Evolutionary conservation across 2,888 invertebrate species (phyloP).

Genomic region (Diplazon laetatorius): DNA sequence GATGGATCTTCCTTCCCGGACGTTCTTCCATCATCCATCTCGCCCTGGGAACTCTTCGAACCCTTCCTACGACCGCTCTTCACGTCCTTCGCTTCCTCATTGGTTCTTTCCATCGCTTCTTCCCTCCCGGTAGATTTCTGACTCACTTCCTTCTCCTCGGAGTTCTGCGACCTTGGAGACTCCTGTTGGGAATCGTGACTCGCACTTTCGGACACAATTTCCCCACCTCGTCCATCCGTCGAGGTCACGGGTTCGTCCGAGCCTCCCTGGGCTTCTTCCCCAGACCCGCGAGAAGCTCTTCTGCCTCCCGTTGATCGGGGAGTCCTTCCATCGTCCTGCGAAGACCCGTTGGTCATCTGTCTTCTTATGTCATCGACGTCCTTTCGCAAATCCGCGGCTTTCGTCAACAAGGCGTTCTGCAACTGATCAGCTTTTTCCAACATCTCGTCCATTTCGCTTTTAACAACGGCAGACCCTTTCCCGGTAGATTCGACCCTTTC

Average conservation of each 20-base stretch:
- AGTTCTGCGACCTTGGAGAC: slow-evolving; percentile 67
- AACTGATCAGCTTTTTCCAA: slow-evolving; percentile 73
- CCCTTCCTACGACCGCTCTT: slow-evolving; percentile 4
- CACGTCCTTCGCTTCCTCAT: slow-evolving; percentile 30
- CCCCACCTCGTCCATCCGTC: slow-evolving; percentile 50
- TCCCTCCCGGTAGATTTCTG: slow-evolving; percentile 6
- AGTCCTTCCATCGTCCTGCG: slow-evolving; percentile 31
- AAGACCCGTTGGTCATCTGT: slow-evolving; percentile 61
- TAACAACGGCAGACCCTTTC: slow-evolving; percentile 40
- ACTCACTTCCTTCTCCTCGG: slow-evolving; percentile 28
- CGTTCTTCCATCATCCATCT: slow-evolving; percentile 53
- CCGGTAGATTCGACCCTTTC: slow-evolving; percentile 42
- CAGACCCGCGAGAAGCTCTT: slow-evolving; percentile 31
- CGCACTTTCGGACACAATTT: slow-evolving; percentile 42
- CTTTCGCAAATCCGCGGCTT: slow-evolving; percentile 75
- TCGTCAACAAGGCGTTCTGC: slow-evolving; percentile 70
- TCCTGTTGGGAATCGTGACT: slow-evolving; percentile 73
- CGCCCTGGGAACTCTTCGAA: slow-evolving; percentile 20
- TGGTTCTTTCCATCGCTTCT: slow-evolving; percentile 76
- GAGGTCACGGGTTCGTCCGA: slow-evolving; percentile 43
- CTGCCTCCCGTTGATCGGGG: neutral
- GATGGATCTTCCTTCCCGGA: slow-evolving; percentile 40
- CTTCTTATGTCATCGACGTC: slow-evolving; percentile 76
- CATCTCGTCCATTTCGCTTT: slow-evolving; percentile 73
- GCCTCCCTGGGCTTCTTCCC: slow-evolving; percentile 22